Evolutionary conservation across 2,888 invertebrate genomes (phyloP).

Genomic region (Caenorhabditis sp.): DNA sequence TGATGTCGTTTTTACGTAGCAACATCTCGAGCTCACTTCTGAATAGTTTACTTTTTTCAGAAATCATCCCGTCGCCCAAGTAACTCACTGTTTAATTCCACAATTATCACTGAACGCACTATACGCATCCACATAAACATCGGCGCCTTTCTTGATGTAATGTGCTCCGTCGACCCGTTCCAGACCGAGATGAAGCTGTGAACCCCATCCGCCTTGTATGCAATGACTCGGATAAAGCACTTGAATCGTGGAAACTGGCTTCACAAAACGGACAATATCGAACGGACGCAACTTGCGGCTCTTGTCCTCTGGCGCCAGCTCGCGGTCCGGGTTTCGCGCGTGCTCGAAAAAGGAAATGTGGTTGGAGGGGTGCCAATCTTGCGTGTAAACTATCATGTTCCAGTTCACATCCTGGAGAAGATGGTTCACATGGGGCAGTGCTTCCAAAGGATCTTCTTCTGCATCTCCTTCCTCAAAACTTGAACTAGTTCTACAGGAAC

Average conservation of each 20-base stretch:
- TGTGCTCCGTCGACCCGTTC: slow-evolving; percentile 66
- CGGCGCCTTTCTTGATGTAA: slow-evolving; percentile 84
- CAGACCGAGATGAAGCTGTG: slow-evolving; percentile 91
- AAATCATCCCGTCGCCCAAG: too few species aligned
- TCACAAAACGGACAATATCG: slow-evolving; percentile 93
- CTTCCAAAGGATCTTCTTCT: slow-evolving; percentile 73
- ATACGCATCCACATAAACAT: slow-evolving; percentile 95
- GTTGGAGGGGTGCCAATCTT: slow-evolving; percentile 96
- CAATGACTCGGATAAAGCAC: slow-evolving; percentile 96
- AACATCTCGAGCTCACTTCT: slow-evolving; percentile 89
- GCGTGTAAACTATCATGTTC: slow-evolving; percentile 84
- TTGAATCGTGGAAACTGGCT: slow-evolving; percentile 82
- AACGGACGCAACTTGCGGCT: slow-evolving; percentile 82
- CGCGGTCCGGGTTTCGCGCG: slow-evolving; percentile 75
- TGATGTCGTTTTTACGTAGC: slow-evolving; percentile 87
- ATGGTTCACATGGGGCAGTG: slow-evolving; percentile 70
- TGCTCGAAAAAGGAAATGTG: slow-evolving; percentile 97
- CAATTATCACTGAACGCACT: slow-evolving; percentile 99
- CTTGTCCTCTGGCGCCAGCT: slow-evolving; percentile 67
- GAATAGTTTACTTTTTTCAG: too few species aligned
- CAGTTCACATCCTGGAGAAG: slow-evolving; percentile 62
- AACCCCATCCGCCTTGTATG: slow-evolving; percentile 95
- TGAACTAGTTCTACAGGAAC: too few species aligned
- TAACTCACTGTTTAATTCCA: slow-evolving; percentile 82
- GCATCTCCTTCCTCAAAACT: slow-evolving; percentile 69